Evolutionary conservation across 1,140 invertebrate genomes (phyloP), one percentile per base, ranked within the genome.

Genomic region (Tetramorium parvispinum): DNA sequence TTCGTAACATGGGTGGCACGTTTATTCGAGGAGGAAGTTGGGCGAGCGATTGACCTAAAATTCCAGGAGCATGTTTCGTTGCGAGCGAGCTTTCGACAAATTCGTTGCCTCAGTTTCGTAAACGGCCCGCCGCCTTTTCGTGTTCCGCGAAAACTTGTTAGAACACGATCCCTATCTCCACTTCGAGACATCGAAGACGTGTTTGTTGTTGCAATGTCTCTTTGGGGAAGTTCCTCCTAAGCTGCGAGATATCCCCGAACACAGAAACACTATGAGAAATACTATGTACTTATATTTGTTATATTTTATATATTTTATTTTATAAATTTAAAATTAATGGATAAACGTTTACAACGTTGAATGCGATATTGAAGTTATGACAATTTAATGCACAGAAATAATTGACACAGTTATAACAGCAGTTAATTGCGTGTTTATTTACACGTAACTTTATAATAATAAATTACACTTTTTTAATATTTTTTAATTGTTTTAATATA

Each of bases 21-120:
- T 73, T 63, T 61, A 59, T 65, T 61, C 24, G 27, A 16, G 24
- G 16, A 43, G 27, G 37, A 59, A 75, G 53, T 87, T 73, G 68
- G 40, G 46, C 85, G 53, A 63, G 10, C 78, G 70, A 87, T 87
- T 82, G 79, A 87, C 79, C 68, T 55, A 55, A 75, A 87, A 83
- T 75, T 83, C 57, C 43, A 6, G 18, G 18, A 59, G 79, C 66
- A 24, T 82, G 66, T 82, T 73, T 73, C 66, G 66, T 83, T 57
- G 51, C 37, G 68, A 82, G 79, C 51, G 66, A 73, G 68, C 68
- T 83, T 59, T 75, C 79, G 51, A 75, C 79, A 75, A 83, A 83
- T 83, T 83, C 68, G 66, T 55, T 71, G 79, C 66, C n/a, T 71
- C 79, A 71, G 51, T 46, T 57, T 82, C 68, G 68, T 71, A 43